Evolutionary conservation across 2,113 vertebrate genomes (phyloP).

Genomic region (Falco punctatus): DNA sequence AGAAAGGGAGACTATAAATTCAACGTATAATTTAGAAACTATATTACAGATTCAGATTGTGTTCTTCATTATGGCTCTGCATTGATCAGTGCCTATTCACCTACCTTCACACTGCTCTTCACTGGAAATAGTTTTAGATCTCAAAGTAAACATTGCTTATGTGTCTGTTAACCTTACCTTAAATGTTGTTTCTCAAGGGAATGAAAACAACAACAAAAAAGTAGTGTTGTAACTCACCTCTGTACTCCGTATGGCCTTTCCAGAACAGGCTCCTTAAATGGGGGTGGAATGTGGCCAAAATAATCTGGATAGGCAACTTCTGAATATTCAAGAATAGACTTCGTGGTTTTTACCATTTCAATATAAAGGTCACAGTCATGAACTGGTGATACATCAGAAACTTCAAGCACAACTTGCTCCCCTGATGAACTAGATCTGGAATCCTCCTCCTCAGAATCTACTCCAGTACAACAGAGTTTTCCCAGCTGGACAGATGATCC

Average conservation of each 20-base stretch:
- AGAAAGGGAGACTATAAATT: not conserved
- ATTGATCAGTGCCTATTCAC: not conserved
- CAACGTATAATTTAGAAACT: not conserved
- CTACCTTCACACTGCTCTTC: not conserved
- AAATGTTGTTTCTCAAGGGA: not conserved
- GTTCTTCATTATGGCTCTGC: not conserved
- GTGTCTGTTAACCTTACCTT: not conserved
- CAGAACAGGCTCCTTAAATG: conserved; percentile 89
- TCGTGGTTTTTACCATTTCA: conserved; percentile 90
- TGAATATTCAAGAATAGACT: conserved; percentile 89
- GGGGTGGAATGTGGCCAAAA: conserved; percentile 92
- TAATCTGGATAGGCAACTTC: conserved; percentile 99
- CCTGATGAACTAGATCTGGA: conserved; percentile 73
- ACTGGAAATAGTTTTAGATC: not conserved
- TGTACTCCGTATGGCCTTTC: conserved; percentile 96
- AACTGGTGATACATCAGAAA: conserved; percentile 85
- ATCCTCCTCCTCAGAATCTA: conserved; percentile 85
- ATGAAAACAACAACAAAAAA: not conserved
- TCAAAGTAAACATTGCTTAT: not conserved
- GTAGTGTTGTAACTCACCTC: conserved; percentile 79
- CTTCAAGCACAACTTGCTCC: conserved; percentile 80
- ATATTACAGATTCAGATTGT: not conserved
- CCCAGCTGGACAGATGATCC: conserved; percentile 78
- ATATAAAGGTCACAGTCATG: conserved; percentile 95
- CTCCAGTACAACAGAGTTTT: conserved; percentile 80